Conservation (phyloP, 2,797 vertebrate genomes). For the Buceros bicornis region DNA sequence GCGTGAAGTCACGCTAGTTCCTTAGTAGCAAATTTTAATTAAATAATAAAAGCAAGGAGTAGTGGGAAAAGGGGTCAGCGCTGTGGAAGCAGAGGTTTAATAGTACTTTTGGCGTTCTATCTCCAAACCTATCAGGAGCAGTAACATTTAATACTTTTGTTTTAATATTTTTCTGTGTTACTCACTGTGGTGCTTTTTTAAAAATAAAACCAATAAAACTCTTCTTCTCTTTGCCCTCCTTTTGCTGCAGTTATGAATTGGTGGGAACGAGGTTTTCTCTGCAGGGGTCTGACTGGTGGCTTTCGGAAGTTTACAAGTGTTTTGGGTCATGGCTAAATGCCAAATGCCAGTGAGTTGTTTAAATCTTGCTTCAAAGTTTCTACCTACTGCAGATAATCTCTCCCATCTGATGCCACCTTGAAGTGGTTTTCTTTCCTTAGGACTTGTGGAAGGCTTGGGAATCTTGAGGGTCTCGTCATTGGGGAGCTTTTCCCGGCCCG, state of each 20-base stretch:
- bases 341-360: background rate
- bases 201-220: background rate
- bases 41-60: background rate
- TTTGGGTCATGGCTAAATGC: background rate
- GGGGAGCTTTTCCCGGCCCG: background rate
- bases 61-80: too few species aligned
- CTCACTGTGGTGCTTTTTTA: background rate
- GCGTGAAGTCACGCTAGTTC: too few species aligned
- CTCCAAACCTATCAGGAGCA: background rate
- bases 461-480: fast-evolving
- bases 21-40: background rate
- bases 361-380: background rate
- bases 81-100: background rate
- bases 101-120: background rate
- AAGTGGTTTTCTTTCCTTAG: background rate
- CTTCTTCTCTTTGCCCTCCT: background rate
- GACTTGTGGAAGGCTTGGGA: background rate
- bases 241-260: background rate
- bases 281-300: background rate
- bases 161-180: background rate
- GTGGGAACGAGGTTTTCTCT: background rate
- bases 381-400: background rate
- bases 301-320: background rate
- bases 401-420: background rate
- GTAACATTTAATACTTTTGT: background rate